Evolutionary conservation across 1,140 invertebrate genomes (phyloP), one percentile per base, ranked within the genome.

Genomic region (Zaprionus nigranus): DNA sequence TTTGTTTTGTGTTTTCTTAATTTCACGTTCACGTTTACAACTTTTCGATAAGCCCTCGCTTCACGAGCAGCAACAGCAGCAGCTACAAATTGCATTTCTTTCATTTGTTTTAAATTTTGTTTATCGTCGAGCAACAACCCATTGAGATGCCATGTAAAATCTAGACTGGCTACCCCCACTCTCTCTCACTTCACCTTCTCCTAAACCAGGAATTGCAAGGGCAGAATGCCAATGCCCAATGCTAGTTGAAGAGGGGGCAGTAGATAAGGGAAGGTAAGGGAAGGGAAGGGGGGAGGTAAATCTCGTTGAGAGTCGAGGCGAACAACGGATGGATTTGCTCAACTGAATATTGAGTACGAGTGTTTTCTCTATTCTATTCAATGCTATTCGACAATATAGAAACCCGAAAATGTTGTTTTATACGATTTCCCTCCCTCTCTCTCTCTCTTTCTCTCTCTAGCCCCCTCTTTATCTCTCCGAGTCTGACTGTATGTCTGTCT

Each of bases 261-360:
- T 59, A 30, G 43, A 54, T 36, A 51, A 17, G 69, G 49, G 36
- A 53, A 36, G 46, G 46, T 3, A 20, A 13, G 20, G 49, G n/a
- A n/a, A n/a, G n/a, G n/a, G n/a, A n/a, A n/a, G n/a, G 5, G 26
- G 3, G 6, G 22, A 36, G 34, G 15, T 26, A 46, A 71, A 73
- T 81, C 78, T 71, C 76, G 53, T 49, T 65, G 75, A 76, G 56
- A 71, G 70, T 81, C 81, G 75, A 79, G 53, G 54, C 68, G 75
- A 76, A 90, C 81, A 90, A 84, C 85, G 79, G 72, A 90, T 84
- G 85, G 85, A 90, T 85, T 82, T 90, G 85, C 86, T 82, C 85
- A 90, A 90, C 86, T 90, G 85, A 90, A 90, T 90, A 90, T 90
- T 90, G 85, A 90, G 85, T 90, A 84, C 58, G 38, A 61, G 54